Evolutionary conservation across 2,113 vertebrate species (phyloP), one percentile per base, ranked within the genome.

Genomic region (Bombycilla garrulus): DNA sequence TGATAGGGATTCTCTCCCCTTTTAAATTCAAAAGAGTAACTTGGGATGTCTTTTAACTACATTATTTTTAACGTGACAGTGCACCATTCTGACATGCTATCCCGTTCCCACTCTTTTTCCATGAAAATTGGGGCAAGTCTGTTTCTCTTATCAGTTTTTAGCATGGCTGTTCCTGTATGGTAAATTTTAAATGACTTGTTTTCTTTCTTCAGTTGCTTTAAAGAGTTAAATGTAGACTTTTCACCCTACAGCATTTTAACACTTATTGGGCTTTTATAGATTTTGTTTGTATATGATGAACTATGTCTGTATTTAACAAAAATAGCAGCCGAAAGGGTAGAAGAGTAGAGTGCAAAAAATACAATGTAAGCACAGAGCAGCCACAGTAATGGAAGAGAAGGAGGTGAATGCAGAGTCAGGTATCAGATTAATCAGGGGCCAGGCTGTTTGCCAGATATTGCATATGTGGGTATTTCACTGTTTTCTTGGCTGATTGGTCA

Each of bases 361-460:
- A 50, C 62, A 83, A 45, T 35, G 15, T 81, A 79, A 47, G 19
- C 88, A 81, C n/a, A 96, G 95, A 98, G 92, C 48, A 45, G 51
- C 31, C 69, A 51, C 67, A 78, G 5, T 72, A 93, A 78, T 0
- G 1, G 77, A 84, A 77, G 54, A 86, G 42, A 42, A 74, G 0
- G 16, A 44, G 24, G 7, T 17, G 23, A 40, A 62, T 77, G 72
- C 15, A 69, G 92, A 88, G 72, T 71, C 67, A 92, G 96, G 92
- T 98, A 97, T 98, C 87, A 96, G 94, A 95, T 98, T 97, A 97
- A 98, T 95, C 45, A 60, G 92, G 79, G 66, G 86, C 81, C 86
- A 97, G 98, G 98, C 98, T 92, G 33, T 36, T 83, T 95, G 98
- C 98, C 98, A 98, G 97, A 72, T 83, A 81, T 94, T 97, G 61